Conservation (phyloP, 2,797 vertebrate genomes). For the Micrastur ruficollis region DNA sequence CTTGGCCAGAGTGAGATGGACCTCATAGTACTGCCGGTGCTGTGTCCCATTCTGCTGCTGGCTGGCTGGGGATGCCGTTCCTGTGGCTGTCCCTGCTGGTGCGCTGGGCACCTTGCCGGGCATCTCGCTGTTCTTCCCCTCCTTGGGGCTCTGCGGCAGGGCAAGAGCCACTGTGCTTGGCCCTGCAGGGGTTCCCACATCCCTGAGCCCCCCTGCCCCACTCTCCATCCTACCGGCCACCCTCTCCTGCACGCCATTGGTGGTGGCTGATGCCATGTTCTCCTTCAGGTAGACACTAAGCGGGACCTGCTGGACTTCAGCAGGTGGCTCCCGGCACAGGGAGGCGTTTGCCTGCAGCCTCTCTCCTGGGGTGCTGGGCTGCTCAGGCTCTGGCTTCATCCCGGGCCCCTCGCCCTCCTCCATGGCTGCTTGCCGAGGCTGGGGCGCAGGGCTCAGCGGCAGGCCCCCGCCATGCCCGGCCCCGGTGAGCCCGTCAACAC, state of each 20-base stretch:
- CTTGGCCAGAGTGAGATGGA: constrained; percentile 80
- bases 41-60: constrained; percentile 71
- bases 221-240: background rate
- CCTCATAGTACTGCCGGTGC: constrained; percentile 76
- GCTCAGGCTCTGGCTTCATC: background rate
- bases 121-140: background rate
- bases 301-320: constrained; percentile 27
- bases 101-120: background rate
- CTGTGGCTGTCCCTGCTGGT: background rate
- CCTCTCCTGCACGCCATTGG: constrained; percentile 67
- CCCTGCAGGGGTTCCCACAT: fast-evolving
- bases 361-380: background rate
- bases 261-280: constrained; percentile 55
- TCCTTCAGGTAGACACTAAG: constrained; percentile 77
- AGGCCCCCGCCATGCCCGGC: constrained; percentile 75
- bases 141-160: background rate
- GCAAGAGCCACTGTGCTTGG: fast-evolving
- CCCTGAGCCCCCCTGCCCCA: background rate
- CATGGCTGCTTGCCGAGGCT: background rate
- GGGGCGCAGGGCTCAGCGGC: constrained; percentile 62
- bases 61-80: background rate
- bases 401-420: background rate
- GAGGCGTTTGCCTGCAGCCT: constrained; percentile 30
- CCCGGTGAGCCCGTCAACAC: constrained; percentile 86
- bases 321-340: background rate